A percentile compares a stretch with the other conserved stretches of the same genome.
Conservation (phyloP, 2,888 invertebrate species). For the Sympetrum striolatum region DNA sequence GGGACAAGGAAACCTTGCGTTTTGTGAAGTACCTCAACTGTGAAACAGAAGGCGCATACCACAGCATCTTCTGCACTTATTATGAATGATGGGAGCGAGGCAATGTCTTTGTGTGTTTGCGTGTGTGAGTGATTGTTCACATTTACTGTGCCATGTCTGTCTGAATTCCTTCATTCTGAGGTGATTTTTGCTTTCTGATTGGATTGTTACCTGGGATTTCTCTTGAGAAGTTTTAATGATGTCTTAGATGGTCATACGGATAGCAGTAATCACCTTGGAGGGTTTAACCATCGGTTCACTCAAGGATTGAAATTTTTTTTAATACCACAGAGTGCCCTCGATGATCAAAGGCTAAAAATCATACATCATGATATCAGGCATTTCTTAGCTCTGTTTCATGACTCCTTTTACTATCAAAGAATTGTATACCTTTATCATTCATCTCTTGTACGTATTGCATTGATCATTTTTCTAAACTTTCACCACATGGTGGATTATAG, state of each 20-base stretch:
- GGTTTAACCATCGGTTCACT: slow-evolving; percentile 10
- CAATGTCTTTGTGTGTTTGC: neutral
- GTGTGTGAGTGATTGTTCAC: slow-evolving; percentile 25
- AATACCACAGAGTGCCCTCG: slow-evolving; percentile 39
- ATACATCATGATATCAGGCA: slow-evolving; percentile 4
- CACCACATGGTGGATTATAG: slow-evolving; percentile 13
- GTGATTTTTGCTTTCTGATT: slow-evolving; percentile 4
- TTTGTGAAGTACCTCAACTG: slow-evolving; percentile 63
- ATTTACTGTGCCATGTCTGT: slow-evolving; percentile 4
- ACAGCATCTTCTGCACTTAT: slow-evolving; percentile 45
- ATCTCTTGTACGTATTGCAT: neutral
- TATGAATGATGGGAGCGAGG: slow-evolving; percentile 44
- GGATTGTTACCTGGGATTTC: slow-evolving; percentile 1
- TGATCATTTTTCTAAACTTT: slow-evolving; percentile 21
- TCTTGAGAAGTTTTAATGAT: neutral
- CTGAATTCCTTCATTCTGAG: neutral
- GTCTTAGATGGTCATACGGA: neutral
- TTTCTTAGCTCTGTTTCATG: slow-evolving; percentile 21
- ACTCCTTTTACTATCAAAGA: neutral
- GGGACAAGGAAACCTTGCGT: slow-evolving; percentile 59
- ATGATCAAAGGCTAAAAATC: slow-evolving; percentile 35
- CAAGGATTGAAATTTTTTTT: slow-evolving; percentile 29
- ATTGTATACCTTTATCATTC: slow-evolving; percentile 16
- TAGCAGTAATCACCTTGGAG: neutral
- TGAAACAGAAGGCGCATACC: slow-evolving; percentile 30